Evolutionary conservation across 2,888 invertebrate species (phyloP).

Genomic region (Phalera bucephala): DNA sequence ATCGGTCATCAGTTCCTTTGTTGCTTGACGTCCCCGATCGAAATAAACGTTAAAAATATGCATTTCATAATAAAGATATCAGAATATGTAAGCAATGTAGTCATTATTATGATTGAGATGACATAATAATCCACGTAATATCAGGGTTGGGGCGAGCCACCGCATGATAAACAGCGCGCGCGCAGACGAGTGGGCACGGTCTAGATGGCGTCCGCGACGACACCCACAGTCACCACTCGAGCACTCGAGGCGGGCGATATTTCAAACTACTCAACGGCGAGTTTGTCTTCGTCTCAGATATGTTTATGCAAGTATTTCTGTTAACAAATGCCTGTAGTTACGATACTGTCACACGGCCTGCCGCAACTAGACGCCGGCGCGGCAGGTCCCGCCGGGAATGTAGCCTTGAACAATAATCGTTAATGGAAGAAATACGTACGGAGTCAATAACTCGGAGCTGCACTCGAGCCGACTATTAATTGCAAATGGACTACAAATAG

Average conservation of each 20-base stretch:
- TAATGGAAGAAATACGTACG: slow-evolving; percentile 48
- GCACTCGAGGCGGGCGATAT: slow-evolving; percentile 47
- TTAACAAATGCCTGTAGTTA: slow-evolving; percentile 44
- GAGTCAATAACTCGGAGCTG: slow-evolving; percentile 58
- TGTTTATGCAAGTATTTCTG: slow-evolving; percentile 58
- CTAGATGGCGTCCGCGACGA: slow-evolving; percentile 32
- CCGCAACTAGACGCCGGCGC: slow-evolving; percentile 34
- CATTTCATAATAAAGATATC: slow-evolving; percentile 13
- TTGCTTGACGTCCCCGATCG: slow-evolving; percentile 26
- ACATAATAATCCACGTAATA: slow-evolving; percentile 33
- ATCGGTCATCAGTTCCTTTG: slow-evolving; percentile 35
- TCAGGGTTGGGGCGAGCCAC: slow-evolving; percentile 36
- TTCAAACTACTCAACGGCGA: slow-evolving; percentile 58
- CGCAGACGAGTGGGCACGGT: slow-evolving; percentile 17
- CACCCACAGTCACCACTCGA: slow-evolving; percentile 46
- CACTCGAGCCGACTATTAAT: slow-evolving; percentile 53
- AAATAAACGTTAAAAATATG: slow-evolving; percentile 23
- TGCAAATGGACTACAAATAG: slow-evolving; percentile 64
- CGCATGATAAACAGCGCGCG: slow-evolving; percentile 18
- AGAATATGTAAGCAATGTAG: slow-evolving; percentile 9
- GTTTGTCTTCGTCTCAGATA: slow-evolving; percentile 63
- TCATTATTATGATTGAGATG: slow-evolving; percentile 18
- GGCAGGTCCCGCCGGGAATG: slow-evolving; percentile 18
- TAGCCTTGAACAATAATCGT: slow-evolving; percentile 55
- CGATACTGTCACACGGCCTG: slow-evolving; percentile 49